These are phyloP conservation scores for Vollenhovia emeryi DNA, from an alignment of 1,140 invertebrate species.

Conservation along the genomic window DNA sequence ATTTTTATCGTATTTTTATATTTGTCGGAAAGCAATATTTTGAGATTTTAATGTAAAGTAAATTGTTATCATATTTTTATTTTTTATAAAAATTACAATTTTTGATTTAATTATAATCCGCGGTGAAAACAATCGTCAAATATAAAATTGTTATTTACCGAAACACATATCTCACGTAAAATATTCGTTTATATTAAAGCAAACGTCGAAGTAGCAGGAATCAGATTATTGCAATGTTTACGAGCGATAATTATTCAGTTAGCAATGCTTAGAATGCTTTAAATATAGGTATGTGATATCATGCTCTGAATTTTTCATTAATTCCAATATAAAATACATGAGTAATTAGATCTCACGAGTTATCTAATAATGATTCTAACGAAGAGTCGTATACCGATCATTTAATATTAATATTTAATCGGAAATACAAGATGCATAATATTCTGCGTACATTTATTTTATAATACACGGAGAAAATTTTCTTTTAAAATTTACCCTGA, in stretches of 20 bases:
- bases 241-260: not conserved
- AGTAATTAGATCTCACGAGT: too few species aligned
- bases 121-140: not conserved
- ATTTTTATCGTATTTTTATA: not conserved
- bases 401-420: constrained; percentile 6
- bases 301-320: not conserved
- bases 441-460: not conserved
- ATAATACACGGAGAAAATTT: too few species aligned
- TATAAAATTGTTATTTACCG: not conserved
- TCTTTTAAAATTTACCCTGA: too few species aligned
- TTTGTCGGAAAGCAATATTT: not conserved
- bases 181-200: not conserved
- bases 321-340: not conserved
- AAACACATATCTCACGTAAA: not conserved
- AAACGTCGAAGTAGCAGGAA: not conserved
- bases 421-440: too few species aligned
- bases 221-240: not conserved
- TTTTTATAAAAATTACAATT: not conserved
- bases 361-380: too few species aligned
- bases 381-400: not conserved
- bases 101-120: not conserved
- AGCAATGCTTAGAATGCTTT: not conserved
- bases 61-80: not conserved
- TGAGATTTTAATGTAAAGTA: not conserved
- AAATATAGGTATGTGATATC: not conserved